phyloP scores from a whole-genome alignment of 2,888 invertebrate genomes.

The Cremastobaeus sp. region DNA sequence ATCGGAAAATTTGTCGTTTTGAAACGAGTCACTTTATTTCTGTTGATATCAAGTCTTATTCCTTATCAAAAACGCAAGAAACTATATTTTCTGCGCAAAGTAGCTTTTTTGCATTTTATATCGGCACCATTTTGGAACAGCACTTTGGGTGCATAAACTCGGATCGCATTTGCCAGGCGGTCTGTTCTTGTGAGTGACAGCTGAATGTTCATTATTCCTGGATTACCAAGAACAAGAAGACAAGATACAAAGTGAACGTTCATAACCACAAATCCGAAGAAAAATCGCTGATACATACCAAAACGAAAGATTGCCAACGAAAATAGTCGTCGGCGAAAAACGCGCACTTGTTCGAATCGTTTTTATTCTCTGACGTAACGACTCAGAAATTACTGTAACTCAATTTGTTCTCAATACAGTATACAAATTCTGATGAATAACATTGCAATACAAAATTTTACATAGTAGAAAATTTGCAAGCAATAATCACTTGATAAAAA shows the following conservation, averaged over 20 bases:
- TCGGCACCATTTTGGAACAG: slow-evolving; percentile 29
- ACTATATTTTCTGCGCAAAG: slow-evolving; percentile 22
- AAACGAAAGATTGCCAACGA: slow-evolving; percentile 38
- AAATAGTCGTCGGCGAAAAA: slow-evolving; percentile 32
- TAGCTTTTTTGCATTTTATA: slow-evolving; percentile 32
- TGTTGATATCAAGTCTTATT: no score
- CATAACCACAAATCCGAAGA: slow-evolving; percentile 45
- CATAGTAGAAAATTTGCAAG: no score
- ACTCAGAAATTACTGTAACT: slow-evolving; percentile 3
- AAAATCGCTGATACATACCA: slow-evolving; percentile 51
- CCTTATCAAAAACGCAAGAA: no score
- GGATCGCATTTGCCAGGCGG: slow-evolving; percentile 67
- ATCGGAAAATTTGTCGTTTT: no score
- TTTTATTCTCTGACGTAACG: slow-evolving; percentile 8
- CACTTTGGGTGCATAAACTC: slow-evolving; percentile 36
- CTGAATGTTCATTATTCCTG: slow-evolving; percentile 77
- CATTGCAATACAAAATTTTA: no score
- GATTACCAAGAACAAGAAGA: slow-evolving; percentile 69
- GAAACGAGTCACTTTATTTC: no score
- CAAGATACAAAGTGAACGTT: slow-evolving; percentile 48
- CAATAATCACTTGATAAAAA: no score
- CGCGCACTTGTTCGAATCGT: slow-evolving; percentile 1
- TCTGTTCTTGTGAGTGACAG: slow-evolving; percentile 74
- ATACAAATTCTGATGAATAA: no score
- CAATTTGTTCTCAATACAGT: no score